Percentiles rank a stretch among this genome's conserved stretches.
Evolutionary conservation across 2,888 invertebrate species (phyloP).

Genomic region (Leptogaster cylindrica): DNA sequence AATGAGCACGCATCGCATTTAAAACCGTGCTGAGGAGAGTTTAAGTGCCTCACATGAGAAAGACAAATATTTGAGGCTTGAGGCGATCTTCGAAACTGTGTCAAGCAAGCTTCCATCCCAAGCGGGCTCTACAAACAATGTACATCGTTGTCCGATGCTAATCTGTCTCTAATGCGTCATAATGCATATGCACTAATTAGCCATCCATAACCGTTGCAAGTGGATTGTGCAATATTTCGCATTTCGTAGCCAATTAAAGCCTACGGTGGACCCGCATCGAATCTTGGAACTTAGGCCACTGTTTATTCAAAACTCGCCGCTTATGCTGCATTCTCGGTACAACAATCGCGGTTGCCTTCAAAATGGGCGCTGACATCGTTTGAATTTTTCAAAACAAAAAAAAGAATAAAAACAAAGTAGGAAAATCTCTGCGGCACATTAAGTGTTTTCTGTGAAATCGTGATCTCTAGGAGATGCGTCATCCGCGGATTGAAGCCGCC

Average conservation of each 20-base stretch:
- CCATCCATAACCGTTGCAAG: slow-evolving; percentile 25
- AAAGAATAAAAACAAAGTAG: not conserved
- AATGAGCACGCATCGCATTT: not conserved
- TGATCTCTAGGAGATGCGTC: slow-evolving; percentile 23
- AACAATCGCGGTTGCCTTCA: not conserved
- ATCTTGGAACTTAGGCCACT: not conserved
- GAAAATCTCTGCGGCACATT: not conserved
- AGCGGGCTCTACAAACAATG: slow-evolving; percentile 5
- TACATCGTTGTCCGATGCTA: slow-evolving; percentile 19
- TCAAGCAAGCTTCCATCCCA: slow-evolving; percentile 32
- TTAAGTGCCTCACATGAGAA: slow-evolving; percentile 26
- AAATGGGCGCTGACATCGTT: slow-evolving; percentile 27
- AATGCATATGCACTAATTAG: slow-evolving; percentile 36
- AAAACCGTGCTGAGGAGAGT: not conserved
- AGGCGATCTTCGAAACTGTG: slow-evolving; percentile 32
- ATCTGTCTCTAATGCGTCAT: slow-evolving; percentile 5
- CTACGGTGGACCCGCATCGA: slow-evolving; percentile 15
- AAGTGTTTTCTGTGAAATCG: slow-evolving; percentile 28
- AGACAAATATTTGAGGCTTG: slow-evolving; percentile 28
- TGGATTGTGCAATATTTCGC: slow-evolving; percentile 1
- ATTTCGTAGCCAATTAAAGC: slow-evolving; percentile 31
- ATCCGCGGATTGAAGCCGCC: not conserved
- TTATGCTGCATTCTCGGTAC: not conserved
- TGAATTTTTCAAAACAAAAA: not conserved
- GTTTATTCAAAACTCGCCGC: slow-evolving; percentile 5